Conservation (phyloP, 1,140 invertebrate genomes). For the Anagrus nilaparvatae region DNA sequence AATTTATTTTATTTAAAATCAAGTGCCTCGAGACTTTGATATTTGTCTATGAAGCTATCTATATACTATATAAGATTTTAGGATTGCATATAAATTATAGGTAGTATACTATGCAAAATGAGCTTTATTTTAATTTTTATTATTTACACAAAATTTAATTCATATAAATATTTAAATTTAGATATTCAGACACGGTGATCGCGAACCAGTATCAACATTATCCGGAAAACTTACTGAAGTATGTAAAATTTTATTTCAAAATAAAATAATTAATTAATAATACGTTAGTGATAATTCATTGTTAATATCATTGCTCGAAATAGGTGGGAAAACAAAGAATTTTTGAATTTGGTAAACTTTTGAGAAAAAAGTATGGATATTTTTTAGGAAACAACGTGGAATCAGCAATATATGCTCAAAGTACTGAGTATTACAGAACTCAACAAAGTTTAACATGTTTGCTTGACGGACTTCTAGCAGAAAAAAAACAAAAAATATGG, state of each 20-base stretch:
- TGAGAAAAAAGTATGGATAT: slow-evolving; percentile 34
- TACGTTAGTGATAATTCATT: too few relatives aligned
- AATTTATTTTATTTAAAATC: too few relatives aligned
- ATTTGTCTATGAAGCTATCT: too few relatives aligned
- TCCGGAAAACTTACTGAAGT: slow-evolving; percentile 26
- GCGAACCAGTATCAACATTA: slow-evolving; percentile 20
- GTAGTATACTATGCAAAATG: too few relatives aligned
- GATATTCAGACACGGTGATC: slow-evolving; percentile 27
- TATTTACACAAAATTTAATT: too few relatives aligned
- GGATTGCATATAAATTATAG: too few relatives aligned
- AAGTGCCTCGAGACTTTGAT: too few relatives aligned
- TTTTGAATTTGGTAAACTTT: slow-evolving; percentile 34
- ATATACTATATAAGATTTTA: too few relatives aligned
- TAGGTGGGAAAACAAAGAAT: slow-evolving; percentile 40
- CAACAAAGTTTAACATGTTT: slow-evolving; percentile 46
- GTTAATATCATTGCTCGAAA: too few relatives aligned
- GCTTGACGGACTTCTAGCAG: slow-evolving; percentile 42
- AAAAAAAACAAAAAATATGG: slow-evolving; percentile 19
- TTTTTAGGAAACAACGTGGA: slow-evolving; percentile 38
- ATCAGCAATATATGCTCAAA: slow-evolving; percentile 33
- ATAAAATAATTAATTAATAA: not conserved
- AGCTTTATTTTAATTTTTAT: too few relatives aligned
- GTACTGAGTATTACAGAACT: slow-evolving; percentile 43
- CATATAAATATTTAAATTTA: too few relatives aligned
- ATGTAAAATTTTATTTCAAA: slow-evolving; percentile 12